Conservation (phyloP, 2,888 invertebrate genomes). For the Dexiosoma caninum region DNA sequence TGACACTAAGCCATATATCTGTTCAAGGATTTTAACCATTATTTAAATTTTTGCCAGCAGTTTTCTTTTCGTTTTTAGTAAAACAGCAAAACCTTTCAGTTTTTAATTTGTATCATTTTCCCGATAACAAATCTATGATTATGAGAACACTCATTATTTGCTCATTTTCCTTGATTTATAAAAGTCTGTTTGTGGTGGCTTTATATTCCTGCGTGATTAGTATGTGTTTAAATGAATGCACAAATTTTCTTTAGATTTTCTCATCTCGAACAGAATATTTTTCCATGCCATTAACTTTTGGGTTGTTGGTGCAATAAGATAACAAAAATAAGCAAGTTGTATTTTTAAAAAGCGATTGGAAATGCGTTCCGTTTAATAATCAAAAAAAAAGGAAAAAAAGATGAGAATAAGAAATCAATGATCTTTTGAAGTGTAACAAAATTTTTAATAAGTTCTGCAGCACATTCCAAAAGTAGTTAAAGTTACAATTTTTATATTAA, state of each 20-base stretch:
- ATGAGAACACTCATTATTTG: not conserved
- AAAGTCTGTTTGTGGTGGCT: not conserved
- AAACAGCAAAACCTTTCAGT: no score
- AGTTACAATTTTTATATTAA: no score
- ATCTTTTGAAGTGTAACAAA: conserved; percentile 49
- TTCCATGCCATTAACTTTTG: conserved; percentile 56
- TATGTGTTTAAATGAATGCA: not conserved
- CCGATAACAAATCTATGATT: not conserved
- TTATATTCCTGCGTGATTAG: not conserved
- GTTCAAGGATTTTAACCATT: no score
- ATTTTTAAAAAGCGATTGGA: not conserved
- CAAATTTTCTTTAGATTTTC: not conserved
- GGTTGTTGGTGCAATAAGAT: not conserved
- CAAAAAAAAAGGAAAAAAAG: conserved; percentile 2
- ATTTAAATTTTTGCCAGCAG: no score
- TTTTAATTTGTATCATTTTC: no score
- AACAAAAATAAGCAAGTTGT: not conserved
- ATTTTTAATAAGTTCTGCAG: conserved; percentile 49
- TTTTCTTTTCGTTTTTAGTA: no score
- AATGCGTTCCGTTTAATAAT: conserved; percentile 22
- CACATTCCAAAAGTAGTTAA: conserved; percentile 39
- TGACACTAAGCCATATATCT: no score
- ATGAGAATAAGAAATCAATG: conserved; percentile 48
- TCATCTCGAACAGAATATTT: conserved; percentile 42
- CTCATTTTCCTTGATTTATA: not conserved